Evolutionary conservation across 2,888 invertebrate species (phyloP), one percentile per base, ranked within the genome.

Genomic region (Conomelus anceps): DNA sequence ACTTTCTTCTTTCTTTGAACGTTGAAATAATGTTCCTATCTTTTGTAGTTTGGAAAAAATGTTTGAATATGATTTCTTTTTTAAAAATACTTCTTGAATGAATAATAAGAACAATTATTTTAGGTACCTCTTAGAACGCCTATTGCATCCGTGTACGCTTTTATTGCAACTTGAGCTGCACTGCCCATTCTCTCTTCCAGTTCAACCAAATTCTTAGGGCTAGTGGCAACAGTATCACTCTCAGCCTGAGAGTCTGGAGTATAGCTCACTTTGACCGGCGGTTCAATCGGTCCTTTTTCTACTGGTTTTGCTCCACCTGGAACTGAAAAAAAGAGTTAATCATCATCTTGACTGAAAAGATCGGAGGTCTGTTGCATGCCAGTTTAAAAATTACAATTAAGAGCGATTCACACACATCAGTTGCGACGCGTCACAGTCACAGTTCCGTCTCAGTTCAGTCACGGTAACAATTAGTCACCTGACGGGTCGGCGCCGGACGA

Each of bases 141-240:
- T 0, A 95, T 94, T 0, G 97, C 97, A 90, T 94, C 93, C 90
- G 95, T 95, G 92, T 95, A 97, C 90, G 95, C 95, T 92, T 95
- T 94, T 7, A 97, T 94, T 0, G 97, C 96, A 22, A 95, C 94
- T 88, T 95, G 94, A 4, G 95, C 95, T 9, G 95, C 93, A 90
- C 94, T 92, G 89, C 95, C 94, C 24, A 95, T 94, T 91, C 94
- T 93, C 90, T 93, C 94, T 92, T 96, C 96, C 20, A 96, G 92
- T 85, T 95, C 95, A 7, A 93, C 93, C 24, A 96, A 91, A 89
- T 93, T 93, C 22, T 92, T 92, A 0, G 94, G 93, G 91, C 94
- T 93, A 89, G 93, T 93, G 85, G 93, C 93, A 0, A 93, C 92
- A 89, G 93, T 91, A 63, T 92, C 91, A 41, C 92, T 92, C 1